Evolutionary conservation across 1,140 invertebrate species (phyloP), one percentile per base, ranked within the genome.

Genomic region (Magallana angulata): DNA sequence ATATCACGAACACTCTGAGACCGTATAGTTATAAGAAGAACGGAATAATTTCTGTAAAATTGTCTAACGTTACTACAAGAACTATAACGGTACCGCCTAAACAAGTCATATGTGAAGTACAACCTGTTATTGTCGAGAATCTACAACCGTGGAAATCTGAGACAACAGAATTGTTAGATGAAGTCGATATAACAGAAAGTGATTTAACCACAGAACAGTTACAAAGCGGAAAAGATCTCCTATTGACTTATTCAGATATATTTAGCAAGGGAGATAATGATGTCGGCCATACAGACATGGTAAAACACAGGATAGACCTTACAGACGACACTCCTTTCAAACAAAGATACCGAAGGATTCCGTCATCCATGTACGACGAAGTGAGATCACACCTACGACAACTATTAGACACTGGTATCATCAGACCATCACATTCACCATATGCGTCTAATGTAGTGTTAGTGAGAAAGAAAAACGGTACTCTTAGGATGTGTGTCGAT

Each of bases 401-500:
- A 9, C 48, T 89, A 48, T 30, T 88, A 12, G 57, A 58, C 14
- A 76, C 56, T 86, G 85, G 85, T 8, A 84, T 88, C 36, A 90
- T 89, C 14, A 81, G 83, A 62, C 58, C 60, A n/a, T 90, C 89
- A 7, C 62, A 85, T 57, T 85, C 84, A 30, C 89, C 87, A 60
- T 76, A 16, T 58, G 64, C 57, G 24, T 80, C 85, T 18, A 80
- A 76, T 58, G 59, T 92, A 16, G 76, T 88, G 8, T 62, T 90
- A 30, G 36, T 80, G n/a, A 64, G 84, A 30, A 91, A 91, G 68
- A 90, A 89, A 30, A 82, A 88, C 80, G 89, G 81, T 81, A 83
- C 12, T 93, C 87, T 86, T 95, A 88, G 90, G 36, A 86, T 92
- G 62, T 95, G 93, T 87, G 87, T 96, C 1, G 95, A 96, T 91